Evolutionary conservation across 1,140 invertebrate species (phyloP), one percentile per base, ranked within the genome.

Genomic region (Penaeus vannamei): DNA sequence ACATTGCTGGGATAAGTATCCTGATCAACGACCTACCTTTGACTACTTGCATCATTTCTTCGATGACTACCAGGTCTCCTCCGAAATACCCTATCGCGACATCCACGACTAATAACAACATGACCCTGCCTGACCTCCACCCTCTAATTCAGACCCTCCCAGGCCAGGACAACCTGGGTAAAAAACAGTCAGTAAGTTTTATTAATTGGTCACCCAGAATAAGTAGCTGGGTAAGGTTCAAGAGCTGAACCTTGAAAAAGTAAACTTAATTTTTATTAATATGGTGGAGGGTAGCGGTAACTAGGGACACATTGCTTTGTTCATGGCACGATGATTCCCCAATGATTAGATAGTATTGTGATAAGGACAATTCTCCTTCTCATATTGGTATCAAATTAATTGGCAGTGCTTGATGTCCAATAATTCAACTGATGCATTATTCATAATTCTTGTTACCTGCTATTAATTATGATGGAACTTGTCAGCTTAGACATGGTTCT

Each of bases 31-130:
- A 87, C 98, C 98, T 0, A 96, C 96, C 92, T 99, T 99, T 93
- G 91, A 98, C 93, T 99, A 98, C 94, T 95, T 99, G 26, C 98
- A 98, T 92, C 97, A 98, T 92, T 99, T 98, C 93, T 99, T 99
- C 93, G 98, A 99, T 93, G 97, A 98, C 92, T 99, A 98, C 94
- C 91, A 91, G 90, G 91, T 91, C 79, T 91, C 91, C 60, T 91
- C 91, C 66, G 91, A 91, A 86, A 90, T 91, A 85, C 91, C 95
- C 22, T 96, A 95, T 86, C 96, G 97, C 92, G 95, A 95, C 91
- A 91, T 92, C n/a, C 92, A 90, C 84, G 88, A 90, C 80, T 90
- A 90, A 82, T 85, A 81, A 85, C 84, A 84, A 62, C 59, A 84
- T 26, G 53, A 23, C 86, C 60, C 79, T 81, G 64, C 86, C 86